Percentiles rank a stretch among this genome's conserved stretches.
Evolutionary conservation across 64 coral and sea anemone genomes (phyloP).

Genomic region (Actinia equina): DNA sequence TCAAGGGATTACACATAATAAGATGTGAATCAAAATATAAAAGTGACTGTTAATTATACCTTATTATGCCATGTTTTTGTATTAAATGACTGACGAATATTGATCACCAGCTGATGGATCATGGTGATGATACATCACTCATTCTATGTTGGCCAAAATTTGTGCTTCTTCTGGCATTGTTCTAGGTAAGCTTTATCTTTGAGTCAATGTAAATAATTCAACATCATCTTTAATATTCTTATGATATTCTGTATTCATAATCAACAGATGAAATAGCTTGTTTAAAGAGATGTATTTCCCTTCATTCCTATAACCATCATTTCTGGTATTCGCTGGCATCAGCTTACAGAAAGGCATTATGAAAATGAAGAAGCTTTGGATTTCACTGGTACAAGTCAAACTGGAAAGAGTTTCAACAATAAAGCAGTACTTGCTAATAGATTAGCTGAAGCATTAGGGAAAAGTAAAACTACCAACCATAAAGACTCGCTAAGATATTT

Average conservation of each 20-base stretch:
- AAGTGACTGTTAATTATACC: too few relatives aligned
- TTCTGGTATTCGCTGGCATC: conserved; percentile 44
- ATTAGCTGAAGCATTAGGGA: background rate
- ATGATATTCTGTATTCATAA: background rate
- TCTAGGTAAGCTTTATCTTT: conserved; percentile 14
- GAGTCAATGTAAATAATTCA: too few relatives aligned
- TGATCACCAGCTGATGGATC: background rate
- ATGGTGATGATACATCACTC: conserved; percentile 28
- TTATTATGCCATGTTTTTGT: too few relatives aligned
- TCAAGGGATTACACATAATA: too few relatives aligned
- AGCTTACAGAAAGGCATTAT: conserved; percentile 35
- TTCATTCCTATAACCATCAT: conserved; percentile 49
- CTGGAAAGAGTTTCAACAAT: background rate
- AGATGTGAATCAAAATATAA: too few relatives aligned
- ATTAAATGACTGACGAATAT: too few relatives aligned
- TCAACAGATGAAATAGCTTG: conserved; percentile 41
- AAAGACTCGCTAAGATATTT: background rate
- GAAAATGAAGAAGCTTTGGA: background rate
- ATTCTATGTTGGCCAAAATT: conserved; percentile 30
- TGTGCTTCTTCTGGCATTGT: conserved; percentile 19
- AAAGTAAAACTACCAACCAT: background rate
- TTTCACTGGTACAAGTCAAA: background rate
- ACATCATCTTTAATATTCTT: too few relatives aligned
- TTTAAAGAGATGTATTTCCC: conserved; percentile 25
- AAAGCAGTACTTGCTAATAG: background rate